Evolutionary conservation across 64 coral and sea anemone genomes (phyloP).

Genomic region (Catalaphyllia jardinei): DNA sequence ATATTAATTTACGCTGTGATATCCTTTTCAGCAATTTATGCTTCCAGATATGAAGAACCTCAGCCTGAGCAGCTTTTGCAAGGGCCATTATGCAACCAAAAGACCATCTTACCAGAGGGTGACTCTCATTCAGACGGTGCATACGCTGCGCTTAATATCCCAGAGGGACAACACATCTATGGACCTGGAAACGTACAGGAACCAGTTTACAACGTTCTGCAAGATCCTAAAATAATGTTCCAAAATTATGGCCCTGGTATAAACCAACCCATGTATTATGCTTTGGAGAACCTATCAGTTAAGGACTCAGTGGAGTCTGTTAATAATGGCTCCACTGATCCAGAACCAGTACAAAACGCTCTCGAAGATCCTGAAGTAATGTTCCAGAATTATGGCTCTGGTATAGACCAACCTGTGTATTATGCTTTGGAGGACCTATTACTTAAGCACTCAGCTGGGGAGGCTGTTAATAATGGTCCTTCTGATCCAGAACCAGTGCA

Average conservation of each 20-base stretch:
- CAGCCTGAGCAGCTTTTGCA: too few species aligned
- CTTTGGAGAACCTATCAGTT: not conserved
- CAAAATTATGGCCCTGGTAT: not conserved
- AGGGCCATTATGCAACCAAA: too few species aligned
- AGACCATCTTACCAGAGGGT: too few species aligned
- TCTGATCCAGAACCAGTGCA: not conserved
- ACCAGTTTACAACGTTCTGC: not conserved
- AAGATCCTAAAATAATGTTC: not conserved
- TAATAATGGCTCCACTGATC: not conserved
- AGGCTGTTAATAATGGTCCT: not conserved
- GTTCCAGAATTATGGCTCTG: not conserved
- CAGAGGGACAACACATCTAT: too few species aligned
- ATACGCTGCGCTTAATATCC: too few species aligned
- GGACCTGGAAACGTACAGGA: not conserved
- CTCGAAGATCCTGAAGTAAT: not conserved
- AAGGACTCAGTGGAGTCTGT: not conserved
- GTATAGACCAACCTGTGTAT: not conserved
- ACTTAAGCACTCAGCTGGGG: not conserved
- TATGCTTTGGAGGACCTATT: not conserved
- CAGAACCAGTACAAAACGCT: not conserved
- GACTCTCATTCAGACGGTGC: too few species aligned
- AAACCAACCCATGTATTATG: not conserved
- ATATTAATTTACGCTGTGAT: too few species aligned
- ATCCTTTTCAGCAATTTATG: too few species aligned
- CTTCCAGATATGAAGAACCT: too few species aligned